A percentile compares a stretch with the other conserved stretches of the same genome.
Conservation (phyloP, 2,888 invertebrate genomes). For the Catocala fraxini region DNA sequence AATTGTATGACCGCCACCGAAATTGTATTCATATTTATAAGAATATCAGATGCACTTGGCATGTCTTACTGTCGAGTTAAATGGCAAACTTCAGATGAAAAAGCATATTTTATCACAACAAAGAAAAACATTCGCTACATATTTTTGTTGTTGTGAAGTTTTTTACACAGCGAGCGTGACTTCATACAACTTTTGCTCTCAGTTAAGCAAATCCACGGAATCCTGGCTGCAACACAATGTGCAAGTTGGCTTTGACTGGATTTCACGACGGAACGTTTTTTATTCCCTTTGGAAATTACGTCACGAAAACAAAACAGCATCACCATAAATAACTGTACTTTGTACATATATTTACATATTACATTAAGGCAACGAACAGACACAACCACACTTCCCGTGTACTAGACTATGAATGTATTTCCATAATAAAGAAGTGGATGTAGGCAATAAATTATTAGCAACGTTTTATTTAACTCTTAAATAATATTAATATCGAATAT, state of each 20-base stretch:
- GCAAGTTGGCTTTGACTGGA: constrained; percentile 56
- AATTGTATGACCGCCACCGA: no score
- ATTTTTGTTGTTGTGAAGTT: constrained; percentile 16
- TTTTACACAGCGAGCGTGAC: constrained; percentile 21
- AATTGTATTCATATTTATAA: neutral
- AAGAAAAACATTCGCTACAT: constrained; percentile 7
- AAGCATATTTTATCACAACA: constrained; percentile 1
- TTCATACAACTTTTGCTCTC: constrained; percentile 51
- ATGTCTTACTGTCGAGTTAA: neutral
- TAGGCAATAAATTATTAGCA: constrained; percentile 47
- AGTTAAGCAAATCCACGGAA: constrained; percentile 55
- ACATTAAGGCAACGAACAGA: constrained; percentile 33
- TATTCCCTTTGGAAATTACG: constrained; percentile 41
- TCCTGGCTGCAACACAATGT: constrained; percentile 53
- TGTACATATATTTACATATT: constrained; percentile 41
- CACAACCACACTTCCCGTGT: constrained; percentile 35
- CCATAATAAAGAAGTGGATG: constrained; percentile 39
- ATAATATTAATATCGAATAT: constrained; percentile 52
- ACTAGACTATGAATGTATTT: constrained; percentile 43
- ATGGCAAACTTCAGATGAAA: constrained; percentile 5
- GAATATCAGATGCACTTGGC: constrained; percentile 4
- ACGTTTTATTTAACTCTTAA: constrained; percentile 44
- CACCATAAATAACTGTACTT: constrained; percentile 44
- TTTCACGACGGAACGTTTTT: constrained; percentile 43
- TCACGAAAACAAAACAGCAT: constrained; percentile 49